Evolutionary conservation across 2,888 invertebrate genomes (phyloP), one percentile per base, ranked within the genome.

Genomic region (Diadegma fenestrale): DNA sequence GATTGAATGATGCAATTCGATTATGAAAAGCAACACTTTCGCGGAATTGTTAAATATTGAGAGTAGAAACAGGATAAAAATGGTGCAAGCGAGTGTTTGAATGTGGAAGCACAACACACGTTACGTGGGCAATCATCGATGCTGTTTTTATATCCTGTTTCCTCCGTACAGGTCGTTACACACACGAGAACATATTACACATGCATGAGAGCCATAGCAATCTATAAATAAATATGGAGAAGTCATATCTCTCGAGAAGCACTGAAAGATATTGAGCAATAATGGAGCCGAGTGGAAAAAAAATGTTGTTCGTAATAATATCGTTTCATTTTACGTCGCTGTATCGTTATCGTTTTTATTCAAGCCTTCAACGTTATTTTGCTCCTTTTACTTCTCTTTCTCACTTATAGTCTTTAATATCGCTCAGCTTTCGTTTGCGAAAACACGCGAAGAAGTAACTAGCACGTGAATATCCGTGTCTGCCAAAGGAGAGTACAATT

Each of bases 401-500:
- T 58, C 26, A 17, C 41, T 58, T 6, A n/a, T n/a, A 72, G 37
- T 54, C 19, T 33, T 37, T 51, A 33, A 71, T 72, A 41, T 37
- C 72, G 14, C 37, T 43, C 26, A 48, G 26, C 41, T 58, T 41
- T 72, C 41, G 19, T 41, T 14, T 43, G 58, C 41, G 33, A 41
- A 26, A 58, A 37, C 72, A 72, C 72, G 72, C 72, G 41, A 72
- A 72, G 72, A 41, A 58, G 41, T 58, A 63, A 72, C 51, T 84
- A 66, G 66, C 76, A 66, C 80, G 72, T 80, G 64, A 71, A 63
- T 64, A 33, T 22, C 43, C 61, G 64, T 71, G 80, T 30, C 19
- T 63, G 43, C 64, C 64, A 63, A 84, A 76, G 58, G 64, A 51
- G 75, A 84, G 76, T 80, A 76, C 71, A 71, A 84, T 84, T 84